These are phyloP conservation scores for Sphaeridia pumilis DNA, from an alignment of 2,888 invertebrate species.

Conservation along the genomic window DNA sequence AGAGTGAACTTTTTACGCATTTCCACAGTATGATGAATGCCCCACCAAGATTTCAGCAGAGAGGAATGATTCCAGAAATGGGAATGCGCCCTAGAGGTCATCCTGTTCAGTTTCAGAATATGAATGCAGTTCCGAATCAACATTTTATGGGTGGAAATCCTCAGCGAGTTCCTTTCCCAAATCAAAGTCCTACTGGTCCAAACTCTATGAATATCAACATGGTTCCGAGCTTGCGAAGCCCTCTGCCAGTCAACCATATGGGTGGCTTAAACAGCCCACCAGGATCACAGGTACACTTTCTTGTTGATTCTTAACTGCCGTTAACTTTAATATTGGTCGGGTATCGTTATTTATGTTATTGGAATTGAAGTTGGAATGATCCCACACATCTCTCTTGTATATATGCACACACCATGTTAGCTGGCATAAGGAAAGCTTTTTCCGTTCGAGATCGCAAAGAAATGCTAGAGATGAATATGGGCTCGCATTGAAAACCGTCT, in stretches of 20 bases:
- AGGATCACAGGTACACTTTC: conserved; percentile 25
- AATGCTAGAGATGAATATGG: no score
- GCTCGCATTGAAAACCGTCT: no score
- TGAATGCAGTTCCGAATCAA: conserved; percentile 12
- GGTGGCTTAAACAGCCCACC: conserved; percentile 34
- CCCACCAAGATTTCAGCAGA: conserved; percentile 26
- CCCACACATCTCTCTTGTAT: no score
- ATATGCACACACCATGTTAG: no score
- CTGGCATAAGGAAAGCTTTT: no score
- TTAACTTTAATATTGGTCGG: no score
- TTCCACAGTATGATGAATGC: conserved; percentile 13
- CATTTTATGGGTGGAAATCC: conserved; percentile 20
- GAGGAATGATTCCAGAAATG: conserved; percentile 30
- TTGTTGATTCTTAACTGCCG: no score
- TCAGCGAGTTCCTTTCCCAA: conserved; percentile 30
- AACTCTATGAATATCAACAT: conserved; percentile 22
- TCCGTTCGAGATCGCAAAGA: no score
- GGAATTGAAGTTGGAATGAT: no score
- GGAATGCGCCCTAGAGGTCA: conserved; percentile 28
- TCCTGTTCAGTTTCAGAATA: conserved; percentile 21
- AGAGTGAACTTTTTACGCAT: no score
- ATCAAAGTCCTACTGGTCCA: conserved; percentile 31
- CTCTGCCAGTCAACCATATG: conserved; percentile 32
- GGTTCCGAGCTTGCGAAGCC: conserved; percentile 28
- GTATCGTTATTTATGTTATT: no score